A percentile compares a stretch with the other conserved stretches of the same genome.
Conservation (phyloP, 2,888 invertebrate genomes). For the Cantharis flavilabris region DNA sequence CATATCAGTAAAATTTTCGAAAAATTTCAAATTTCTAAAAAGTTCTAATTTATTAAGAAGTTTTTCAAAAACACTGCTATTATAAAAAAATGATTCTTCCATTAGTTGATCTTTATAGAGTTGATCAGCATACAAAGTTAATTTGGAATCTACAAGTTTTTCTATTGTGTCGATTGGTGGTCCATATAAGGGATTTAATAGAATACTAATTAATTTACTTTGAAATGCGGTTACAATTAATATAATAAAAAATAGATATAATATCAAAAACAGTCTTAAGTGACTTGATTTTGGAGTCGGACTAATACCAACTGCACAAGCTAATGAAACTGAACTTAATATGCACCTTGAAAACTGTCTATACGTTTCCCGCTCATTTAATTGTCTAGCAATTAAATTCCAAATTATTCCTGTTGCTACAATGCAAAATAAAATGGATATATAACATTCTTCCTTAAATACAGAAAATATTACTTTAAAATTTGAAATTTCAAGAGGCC, state of each 20-base stretch:
- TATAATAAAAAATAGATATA: not conserved
- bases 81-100: not conserved
- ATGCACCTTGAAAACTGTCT: not conserved
- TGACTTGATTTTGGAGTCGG: not conserved
- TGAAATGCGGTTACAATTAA: not conserved
- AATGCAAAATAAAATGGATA: not conserved
- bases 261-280: not conserved
- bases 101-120: not conserved
- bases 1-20: not conserved
- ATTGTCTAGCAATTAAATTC: not conserved
- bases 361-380: not conserved
- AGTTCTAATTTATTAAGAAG: not conserved
- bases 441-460: not conserved
- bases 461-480: not conserved
- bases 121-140: not conserved
- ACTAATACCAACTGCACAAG: not conserved
- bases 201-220: not conserved
- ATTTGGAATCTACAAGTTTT: not conserved
- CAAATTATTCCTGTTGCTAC: not conserved
- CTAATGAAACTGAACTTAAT: not conserved
- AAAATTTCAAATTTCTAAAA: too few species aligned
- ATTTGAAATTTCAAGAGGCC: not conserved
- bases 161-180: not conserved
- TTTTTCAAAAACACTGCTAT: not conserved
- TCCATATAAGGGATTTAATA: not conserved